phyloP scores from a whole-genome alignment of 2,113 vertebrate species.

The Protomyctophum bolini region DNA sequence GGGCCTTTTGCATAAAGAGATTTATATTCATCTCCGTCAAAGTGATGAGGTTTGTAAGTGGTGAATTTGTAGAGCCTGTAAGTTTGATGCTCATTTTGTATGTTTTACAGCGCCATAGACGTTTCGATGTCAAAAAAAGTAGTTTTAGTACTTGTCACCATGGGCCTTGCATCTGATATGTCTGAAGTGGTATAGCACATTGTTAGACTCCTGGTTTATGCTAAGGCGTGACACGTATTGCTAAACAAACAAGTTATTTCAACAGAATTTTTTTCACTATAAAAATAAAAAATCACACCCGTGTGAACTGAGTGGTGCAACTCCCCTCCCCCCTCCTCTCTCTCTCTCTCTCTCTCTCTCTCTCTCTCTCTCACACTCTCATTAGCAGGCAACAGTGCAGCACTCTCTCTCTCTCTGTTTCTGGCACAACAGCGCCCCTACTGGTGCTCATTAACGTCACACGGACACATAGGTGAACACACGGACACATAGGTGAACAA shows the following conservation, averaged over 20 bases:
- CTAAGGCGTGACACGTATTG: neutral
- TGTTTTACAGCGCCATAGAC: constrained; percentile 44
- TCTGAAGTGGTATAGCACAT: neutral
- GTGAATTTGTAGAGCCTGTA: constrained; percentile 5
- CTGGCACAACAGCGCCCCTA: no score
- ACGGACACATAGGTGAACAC: no score
- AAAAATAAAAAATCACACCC: no score
- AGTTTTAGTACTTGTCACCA: constrained; percentile 29
- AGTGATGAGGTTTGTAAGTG: neutral
- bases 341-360: no score
- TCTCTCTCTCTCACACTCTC: no score
- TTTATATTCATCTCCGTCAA: constrained; percentile 38
- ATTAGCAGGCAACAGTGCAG: no score
- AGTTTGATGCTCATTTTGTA: constrained; percentile 50
- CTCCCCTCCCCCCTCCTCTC: no score
- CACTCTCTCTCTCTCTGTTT: no score
- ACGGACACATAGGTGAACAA: no score
- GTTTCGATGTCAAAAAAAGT: constrained; percentile 33
- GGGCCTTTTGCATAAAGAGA: constrained; percentile 27
- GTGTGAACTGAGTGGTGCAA: no score
- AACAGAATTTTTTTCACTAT: no score
- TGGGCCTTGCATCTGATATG: neutral
- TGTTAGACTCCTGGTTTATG: constrained; percentile 19
- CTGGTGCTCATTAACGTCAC: no score
- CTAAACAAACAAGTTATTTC: constrained; percentile 12